Evolutionary conservation across 2,888 invertebrate genomes (phyloP).

Genomic region (Poecilus cupreus): DNA sequence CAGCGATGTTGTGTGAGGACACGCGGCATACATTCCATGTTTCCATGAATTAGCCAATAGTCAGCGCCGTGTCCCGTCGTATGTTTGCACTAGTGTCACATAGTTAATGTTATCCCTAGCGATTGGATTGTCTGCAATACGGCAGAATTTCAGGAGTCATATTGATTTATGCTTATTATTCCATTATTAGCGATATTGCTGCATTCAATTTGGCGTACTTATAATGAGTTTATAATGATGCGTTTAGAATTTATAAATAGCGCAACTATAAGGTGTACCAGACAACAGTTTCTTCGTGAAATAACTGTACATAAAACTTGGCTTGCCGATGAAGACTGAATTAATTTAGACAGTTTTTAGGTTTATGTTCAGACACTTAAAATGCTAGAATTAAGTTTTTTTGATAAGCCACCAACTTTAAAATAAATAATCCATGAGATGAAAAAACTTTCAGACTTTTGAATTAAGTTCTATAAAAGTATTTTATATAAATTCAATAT

Average conservation of each 20-base stretch:
- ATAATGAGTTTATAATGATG: constrained; percentile 12
- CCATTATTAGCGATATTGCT: constrained; percentile 23
- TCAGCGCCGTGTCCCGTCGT: not conserved
- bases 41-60: constrained; percentile 19
- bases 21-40: not conserved
- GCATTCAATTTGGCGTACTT: not conserved
- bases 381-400: too few relatives aligned
- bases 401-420: too few relatives aligned
- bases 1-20: not conserved
- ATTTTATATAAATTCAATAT: too few relatives aligned
- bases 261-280: not conserved
- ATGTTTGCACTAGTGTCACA: constrained; percentile 27
- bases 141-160: constrained; percentile 19
- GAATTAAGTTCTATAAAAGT: too few relatives aligned
- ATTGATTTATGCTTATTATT: constrained; percentile 29
- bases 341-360: too few relatives aligned
- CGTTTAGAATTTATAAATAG: not conserved
- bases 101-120: constrained; percentile 5
- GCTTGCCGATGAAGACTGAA: too few relatives aligned
- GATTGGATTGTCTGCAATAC: constrained; percentile 21
- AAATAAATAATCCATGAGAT: too few relatives aligned
- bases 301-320: too few relatives aligned
- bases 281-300: too few relatives aligned
- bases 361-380: too few relatives aligned
- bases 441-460: too few relatives aligned